These are phyloP conservation scores for Cephus runcator DNA, from an alignment of 2,888 invertebrate species.

Conservation along the genomic window DNA sequence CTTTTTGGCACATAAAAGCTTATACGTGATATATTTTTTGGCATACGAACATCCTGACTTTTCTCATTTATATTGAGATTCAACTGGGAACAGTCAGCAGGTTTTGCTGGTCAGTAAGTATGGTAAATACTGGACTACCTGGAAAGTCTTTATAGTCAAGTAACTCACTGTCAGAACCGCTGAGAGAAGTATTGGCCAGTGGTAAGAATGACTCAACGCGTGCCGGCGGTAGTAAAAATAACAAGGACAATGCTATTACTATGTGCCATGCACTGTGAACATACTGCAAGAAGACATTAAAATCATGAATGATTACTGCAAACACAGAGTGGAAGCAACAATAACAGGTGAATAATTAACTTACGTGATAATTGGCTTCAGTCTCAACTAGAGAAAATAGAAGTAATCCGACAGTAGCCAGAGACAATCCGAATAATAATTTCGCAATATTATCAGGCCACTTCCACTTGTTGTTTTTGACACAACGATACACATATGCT, in stretches of 20 bases:
- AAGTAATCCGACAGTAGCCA: constrained; percentile 67
- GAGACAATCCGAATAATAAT: constrained; percentile 65
- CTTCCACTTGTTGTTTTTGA: constrained; percentile 39
- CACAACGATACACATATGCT: constrained; percentile 42
- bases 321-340: not conserved
- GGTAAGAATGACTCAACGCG: constrained; percentile 21
- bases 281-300: constrained; percentile 59
- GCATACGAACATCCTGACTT: constrained; percentile 19
- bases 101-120: constrained; percentile 33
- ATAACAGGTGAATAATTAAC: constrained; percentile 15
- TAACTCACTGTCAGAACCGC: constrained; percentile 43
- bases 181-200: constrained; percentile 18
- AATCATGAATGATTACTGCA: not conserved
- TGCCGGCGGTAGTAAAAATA: constrained; percentile 68
- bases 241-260: constrained; percentile 69
- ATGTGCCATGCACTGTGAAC: constrained; percentile 73
- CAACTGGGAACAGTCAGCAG: constrained; percentile 34
- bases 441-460: constrained; percentile 44
- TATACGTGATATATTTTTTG: constrained; percentile 32
- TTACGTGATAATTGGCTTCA: constrained; percentile 69
- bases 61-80: constrained; percentile 15
- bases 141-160: constrained; percentile 43
- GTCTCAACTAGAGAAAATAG: constrained; percentile 71
- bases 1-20: constrained; percentile 39
- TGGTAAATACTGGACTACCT: constrained; percentile 46